Conservation (phyloP, 1,140 invertebrate species). For the Paralvinella palmiformis region DNA sequence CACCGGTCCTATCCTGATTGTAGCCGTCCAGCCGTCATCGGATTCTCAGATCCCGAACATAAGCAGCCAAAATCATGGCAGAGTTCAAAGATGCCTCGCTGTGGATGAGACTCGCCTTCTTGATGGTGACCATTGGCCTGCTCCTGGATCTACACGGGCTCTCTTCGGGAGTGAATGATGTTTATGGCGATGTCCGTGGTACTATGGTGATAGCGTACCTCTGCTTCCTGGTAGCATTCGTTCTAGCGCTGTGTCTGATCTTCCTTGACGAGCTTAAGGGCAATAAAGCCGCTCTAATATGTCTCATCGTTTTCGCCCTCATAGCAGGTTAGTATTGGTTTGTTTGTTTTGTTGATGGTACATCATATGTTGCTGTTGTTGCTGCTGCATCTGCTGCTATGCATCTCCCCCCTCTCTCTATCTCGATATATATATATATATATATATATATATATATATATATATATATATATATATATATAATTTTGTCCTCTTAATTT, state of each 20-base stretch:
- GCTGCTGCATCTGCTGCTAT: too few relatives aligned
- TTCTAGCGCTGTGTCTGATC: not conserved
- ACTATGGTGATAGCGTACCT: slow-evolving; percentile 4
- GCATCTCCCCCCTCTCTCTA: too few relatives aligned
- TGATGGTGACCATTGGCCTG: not conserved
- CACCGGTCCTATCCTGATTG: too few relatives aligned
- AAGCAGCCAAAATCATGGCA: too few relatives aligned
- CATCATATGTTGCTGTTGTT: too few relatives aligned
- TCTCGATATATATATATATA: too few relatives aligned
- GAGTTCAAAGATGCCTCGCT: not conserved
- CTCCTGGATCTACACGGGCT: not conserved
- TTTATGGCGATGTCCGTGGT: not conserved
- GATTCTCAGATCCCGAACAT: too few relatives aligned
- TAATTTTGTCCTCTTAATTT: too few relatives aligned
- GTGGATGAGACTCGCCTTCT: slow-evolving; percentile 5
- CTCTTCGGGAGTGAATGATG: not conserved
- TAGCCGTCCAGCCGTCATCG: too few relatives aligned
- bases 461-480: too few relatives aligned
- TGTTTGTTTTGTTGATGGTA: too few relatives aligned
- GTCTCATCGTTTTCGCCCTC: slow-evolving; percentile 1
- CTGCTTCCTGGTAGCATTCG: not conserved
- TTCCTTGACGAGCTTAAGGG: slow-evolving; percentile 5
- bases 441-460: too few relatives aligned
- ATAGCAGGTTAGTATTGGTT: slow-evolving; percentile 1
- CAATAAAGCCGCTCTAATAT: slow-evolving; percentile 4